Conservation (phyloP, 1,140 invertebrate genomes). For the Gonatopus flavifemur region DNA sequence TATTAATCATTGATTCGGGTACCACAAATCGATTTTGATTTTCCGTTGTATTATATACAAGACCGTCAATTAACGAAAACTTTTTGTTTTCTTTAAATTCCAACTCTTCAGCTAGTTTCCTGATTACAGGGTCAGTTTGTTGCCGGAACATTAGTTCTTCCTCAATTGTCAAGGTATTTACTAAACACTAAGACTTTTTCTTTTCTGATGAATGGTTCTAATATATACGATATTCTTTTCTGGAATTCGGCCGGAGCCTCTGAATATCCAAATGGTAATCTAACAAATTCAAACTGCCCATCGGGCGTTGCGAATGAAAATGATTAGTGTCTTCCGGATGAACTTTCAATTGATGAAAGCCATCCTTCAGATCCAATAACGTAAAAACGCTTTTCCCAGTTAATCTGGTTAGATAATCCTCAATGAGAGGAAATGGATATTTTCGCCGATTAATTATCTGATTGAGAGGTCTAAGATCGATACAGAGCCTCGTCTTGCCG, state of each 20-base stretch:
- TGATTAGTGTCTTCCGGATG: constrained; percentile 5
- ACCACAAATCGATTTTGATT: constrained; percentile 3
- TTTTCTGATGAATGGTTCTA: neutral
- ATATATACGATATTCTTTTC: constrained; percentile 20
- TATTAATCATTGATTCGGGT: constrained; percentile 7
- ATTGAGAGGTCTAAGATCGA: too few relatives aligned
- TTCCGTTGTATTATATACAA: neutral
- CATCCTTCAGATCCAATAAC: constrained; percentile 8
- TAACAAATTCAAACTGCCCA: constrained; percentile 19
- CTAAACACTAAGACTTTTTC: constrained; percentile 14
- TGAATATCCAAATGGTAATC: constrained; percentile 22
- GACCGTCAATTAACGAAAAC: constrained; percentile 7
- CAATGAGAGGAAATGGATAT: too few relatives aligned
- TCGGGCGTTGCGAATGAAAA: constrained; percentile 16
- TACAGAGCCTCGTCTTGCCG: too few relatives aligned
- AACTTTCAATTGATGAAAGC: constrained; percentile 12
- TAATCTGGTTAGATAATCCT: too few relatives aligned
- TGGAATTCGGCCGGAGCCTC: constrained; percentile 17
- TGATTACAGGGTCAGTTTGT: constrained; percentile 3
- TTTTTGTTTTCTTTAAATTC: neutral
- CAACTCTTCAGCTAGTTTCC: neutral
- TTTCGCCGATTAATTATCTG: too few relatives aligned
- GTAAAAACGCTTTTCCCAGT: too few relatives aligned
- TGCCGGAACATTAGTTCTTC: constrained; percentile 1
- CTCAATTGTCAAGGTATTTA: neutral